Base-by-base conservation (phyloP, 2,888 invertebrate species). In the Meloe dianella region DNA sequence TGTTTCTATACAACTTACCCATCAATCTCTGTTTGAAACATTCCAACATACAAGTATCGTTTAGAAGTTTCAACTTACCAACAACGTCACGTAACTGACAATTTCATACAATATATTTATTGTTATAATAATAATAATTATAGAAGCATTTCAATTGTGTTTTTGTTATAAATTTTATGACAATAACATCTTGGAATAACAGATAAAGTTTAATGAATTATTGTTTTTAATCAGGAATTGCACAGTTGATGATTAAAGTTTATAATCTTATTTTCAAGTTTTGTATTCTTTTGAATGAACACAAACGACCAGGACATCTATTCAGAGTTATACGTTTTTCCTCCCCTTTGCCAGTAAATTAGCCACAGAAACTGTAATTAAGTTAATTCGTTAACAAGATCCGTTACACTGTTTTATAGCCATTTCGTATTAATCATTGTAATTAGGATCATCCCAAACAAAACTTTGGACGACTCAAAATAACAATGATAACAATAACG, bases 321-420 rank as follows among this genome's bases (percentile, higher is more conserved):
- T 66, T 61, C 61, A 64, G 61, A 41, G n/a, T 17, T 41, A 17
- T 66, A 63, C 56, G 56, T 65, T 63, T 67, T 47, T 20, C 10
- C 72, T 68, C 70, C 65, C 41, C n/a, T 17, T 65, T 67, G 71
- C 65, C 20, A 72, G 70, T 73, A 72, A 74, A 73, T 74, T 73
- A 71, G 71, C 74, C 70, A 68, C 69, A 74, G 74, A 70, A 73
- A 72, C 64, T 68, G 72, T 72, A 74, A 75, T 75, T 75, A 75
- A 74, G 73, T 73, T 75, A 74, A 75, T 74, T 75, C 72, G 72
- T 72, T 74, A 75, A 75, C 75, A 73, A 71, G 75, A 74, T 74
- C 73, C 71, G 73, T 68, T 74, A 73, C 74, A 73, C 71, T 73
- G 74, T 75, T 74, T 74, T 74, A 73, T 70, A 69, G 71, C 71